A percentile compares a stretch with the other conserved stretches of the same genome.
Evolutionary conservation across 2,113 vertebrate genomes (phyloP).

Genomic region (Periophthalmodon schlosseri): DNA sequence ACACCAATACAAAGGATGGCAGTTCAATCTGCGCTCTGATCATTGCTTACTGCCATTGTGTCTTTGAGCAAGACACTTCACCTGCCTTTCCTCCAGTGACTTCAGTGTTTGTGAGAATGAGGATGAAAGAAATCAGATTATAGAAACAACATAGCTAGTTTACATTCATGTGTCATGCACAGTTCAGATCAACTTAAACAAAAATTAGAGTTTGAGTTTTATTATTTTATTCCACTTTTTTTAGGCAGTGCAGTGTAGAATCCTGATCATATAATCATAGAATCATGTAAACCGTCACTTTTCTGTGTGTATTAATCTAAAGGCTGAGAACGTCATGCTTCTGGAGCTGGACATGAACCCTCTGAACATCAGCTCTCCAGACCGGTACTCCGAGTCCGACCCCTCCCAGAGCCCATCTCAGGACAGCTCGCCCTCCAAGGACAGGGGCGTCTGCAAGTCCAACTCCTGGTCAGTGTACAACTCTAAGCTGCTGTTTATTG

Average conservation of each 20-base stretch:
- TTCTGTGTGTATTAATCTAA: conserved; percentile 39
- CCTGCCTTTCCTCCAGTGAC: too few species aligned
- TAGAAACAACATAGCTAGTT: not conserved
- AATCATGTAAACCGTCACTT: not conserved
- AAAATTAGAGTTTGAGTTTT: not conserved
- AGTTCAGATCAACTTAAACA: not conserved
- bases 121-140: not conserved
- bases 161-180: too few species aligned
- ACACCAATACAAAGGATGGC: not conserved
- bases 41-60: not conserved
- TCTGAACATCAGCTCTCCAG: conserved; percentile 84
- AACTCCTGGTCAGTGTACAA: conserved; percentile 85
- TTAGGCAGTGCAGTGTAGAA: not conserved
- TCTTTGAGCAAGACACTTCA: too few species aligned
- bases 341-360: conserved; percentile 92
- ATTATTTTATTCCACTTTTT: not conserved
- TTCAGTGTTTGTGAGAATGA: too few species aligned
- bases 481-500: not conserved
- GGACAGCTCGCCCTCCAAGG: conserved; percentile 82
- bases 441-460: conserved; percentile 85
- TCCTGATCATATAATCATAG: too few species aligned
- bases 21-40: not conserved
- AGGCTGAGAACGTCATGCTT: conserved; percentile 98
- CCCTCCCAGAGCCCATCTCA: conserved; percentile 79
- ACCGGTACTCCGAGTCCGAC: conserved; percentile 79